Conservation (phyloP, 2,888 invertebrate species). For the Eumerus sabulonum region DNA sequence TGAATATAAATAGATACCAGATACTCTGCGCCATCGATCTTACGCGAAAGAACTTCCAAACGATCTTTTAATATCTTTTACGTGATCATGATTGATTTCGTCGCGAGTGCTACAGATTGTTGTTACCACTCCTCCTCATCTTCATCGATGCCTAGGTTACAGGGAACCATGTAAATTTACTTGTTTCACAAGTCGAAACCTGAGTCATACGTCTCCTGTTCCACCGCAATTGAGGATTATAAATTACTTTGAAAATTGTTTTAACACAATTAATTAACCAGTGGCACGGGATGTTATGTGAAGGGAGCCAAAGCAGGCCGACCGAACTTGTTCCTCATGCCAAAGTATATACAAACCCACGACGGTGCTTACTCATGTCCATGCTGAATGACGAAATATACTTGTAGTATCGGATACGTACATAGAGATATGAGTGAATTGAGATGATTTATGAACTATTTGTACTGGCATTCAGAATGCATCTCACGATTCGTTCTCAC, state of each 20-base stretch:
- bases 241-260: slow-evolving; percentile 62
- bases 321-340: slow-evolving; percentile 46
- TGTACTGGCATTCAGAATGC: slow-evolving; percentile 50
- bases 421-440: slow-evolving; percentile 19
- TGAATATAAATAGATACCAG: no score
- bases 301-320: background rate
- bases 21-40: slow-evolving; percentile 36
- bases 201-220: background rate
- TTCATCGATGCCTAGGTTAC: background rate
- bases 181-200: slow-evolving; percentile 57
- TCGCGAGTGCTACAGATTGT: slow-evolving; percentile 49
- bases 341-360: slow-evolving; percentile 19
- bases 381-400: no score
- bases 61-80: slow-evolving; percentile 36
- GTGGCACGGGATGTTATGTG: slow-evolving; percentile 41
- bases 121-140: background rate
- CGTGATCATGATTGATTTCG: slow-evolving; percentile 65
- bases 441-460: slow-evolving; percentile 63
- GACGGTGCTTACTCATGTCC: no score
- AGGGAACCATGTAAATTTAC: slow-evolving; percentile 51
- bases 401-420: no score
- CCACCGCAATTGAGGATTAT: slow-evolving; percentile 42
- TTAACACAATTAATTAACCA: slow-evolving; percentile 68
- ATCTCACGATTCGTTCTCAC: slow-evolving; percentile 61
- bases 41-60: slow-evolving; percentile 19